phyloP scores from a whole-genome alignment of 2,113 vertebrate genomes.

The Sapayoa aenigma region DNA sequence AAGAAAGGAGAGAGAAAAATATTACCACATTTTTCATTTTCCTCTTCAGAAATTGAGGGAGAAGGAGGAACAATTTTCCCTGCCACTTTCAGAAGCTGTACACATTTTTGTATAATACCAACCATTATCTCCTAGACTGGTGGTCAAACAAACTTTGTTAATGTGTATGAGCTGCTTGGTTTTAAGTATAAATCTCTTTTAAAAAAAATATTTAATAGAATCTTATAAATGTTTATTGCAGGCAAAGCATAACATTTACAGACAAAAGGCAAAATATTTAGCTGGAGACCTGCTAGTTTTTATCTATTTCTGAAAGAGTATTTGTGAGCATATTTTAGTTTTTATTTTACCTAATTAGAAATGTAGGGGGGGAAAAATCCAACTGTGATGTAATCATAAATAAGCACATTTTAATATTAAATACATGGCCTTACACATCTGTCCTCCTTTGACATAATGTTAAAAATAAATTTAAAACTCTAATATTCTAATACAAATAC shows the following conservation, averaged over 20 bases:
- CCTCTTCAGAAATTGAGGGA: not conserved
- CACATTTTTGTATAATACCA: not conserved
- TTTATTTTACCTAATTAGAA: not conserved
- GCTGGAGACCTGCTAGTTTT: not conserved
- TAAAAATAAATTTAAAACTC: not conserved
- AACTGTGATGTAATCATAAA: not conserved
- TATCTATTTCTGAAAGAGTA: not conserved
- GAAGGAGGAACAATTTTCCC: not conserved
- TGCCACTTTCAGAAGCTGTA: not conserved
- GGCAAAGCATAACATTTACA: not conserved
- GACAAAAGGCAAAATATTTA: not conserved
- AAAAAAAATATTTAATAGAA: not conserved
- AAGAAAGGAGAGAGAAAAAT: not conserved
- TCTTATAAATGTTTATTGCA: not conserved
- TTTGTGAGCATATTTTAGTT: not conserved
- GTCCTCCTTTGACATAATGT: not conserved
- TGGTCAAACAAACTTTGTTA: not conserved
- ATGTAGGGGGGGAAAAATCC: not conserved
- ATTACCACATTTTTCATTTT: not conserved
- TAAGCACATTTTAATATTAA: not conserved
- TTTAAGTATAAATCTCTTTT: not conserved
- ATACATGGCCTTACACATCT: accelerated
- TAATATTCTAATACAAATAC: not conserved
- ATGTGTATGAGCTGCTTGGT: not conserved
- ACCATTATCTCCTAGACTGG: not conserved